Evolutionary conservation across 2,113 vertebrate species (phyloP), one percentile per base, ranked within the genome.

Genomic region (Polyodon spathula): DNA sequence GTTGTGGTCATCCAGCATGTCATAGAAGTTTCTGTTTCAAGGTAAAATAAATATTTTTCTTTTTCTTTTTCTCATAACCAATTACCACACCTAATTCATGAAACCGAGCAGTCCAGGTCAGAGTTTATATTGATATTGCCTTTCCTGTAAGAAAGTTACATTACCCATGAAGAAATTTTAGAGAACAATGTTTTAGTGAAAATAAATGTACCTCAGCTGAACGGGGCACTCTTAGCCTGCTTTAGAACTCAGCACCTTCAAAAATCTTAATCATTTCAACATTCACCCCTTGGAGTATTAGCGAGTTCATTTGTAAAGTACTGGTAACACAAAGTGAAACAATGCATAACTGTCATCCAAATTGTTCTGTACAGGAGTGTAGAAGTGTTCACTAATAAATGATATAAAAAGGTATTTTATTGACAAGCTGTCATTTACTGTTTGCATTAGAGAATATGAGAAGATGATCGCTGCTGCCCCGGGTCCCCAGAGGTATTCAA

Each of bases 381-480:
- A 82, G 80, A 79, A 73, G 76, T 76, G 83, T 81, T 85, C 63
- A 66, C 82, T 88, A 88, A 86, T 84, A 88, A 89, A 87, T 82
- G 87, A 92, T 89, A 86, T 84, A 85, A 89, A 89, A 85, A 77
- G 75, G 76, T 75, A 81, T 86, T 88, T 89, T 93, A 94, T 92
- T 93, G 92, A 94, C 89, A 89, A 90, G 86, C 88, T 91, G 90
- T 89, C 86, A 77, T 79, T 84, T 70, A 81, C 84, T 88, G 87
- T 94, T 92, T 93, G 90, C 90, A 91, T 93, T 93, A 89, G 87
- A 74, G 87, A 90, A 91, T 88, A 84, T 90, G 89, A 95, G 86
- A 88, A 81, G 86, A 82, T 86, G 88, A 90, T 84, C 83, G 83
- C 79, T 66, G 76, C 76, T 79, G 70, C 76, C 76, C 63, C 75